These are phyloP conservation scores for Melipona quadrifasciata DNA, from an alignment of 1,140 invertebrate genomes.

Conservation along the genomic window DNA sequence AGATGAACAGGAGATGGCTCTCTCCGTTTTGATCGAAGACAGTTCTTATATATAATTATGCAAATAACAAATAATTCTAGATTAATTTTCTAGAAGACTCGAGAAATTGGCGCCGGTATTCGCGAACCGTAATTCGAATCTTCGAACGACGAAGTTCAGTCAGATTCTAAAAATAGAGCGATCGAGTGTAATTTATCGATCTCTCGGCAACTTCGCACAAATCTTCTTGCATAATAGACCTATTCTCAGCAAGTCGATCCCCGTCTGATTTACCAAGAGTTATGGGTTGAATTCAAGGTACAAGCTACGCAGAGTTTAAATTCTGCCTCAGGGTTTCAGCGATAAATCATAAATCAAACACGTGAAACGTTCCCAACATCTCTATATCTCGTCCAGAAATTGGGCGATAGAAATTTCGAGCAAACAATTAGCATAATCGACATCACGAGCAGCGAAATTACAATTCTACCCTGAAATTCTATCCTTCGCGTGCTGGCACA, in stretches of 20 bases:
- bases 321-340: too few species aligned
- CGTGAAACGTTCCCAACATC: neutral
- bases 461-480: neutral
- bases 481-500: too few species aligned
- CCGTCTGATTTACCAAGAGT: neutral
- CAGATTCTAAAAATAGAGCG: neutral
- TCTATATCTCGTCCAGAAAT: neutral
- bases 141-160: neutral
- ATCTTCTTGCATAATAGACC: too few species aligned
- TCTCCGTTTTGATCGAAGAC: too few species aligned
- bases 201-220: neutral
- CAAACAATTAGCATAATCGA: neutral
- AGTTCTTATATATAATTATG: too few species aligned
- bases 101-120: neutral
- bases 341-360: neutral
- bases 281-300: neutral
- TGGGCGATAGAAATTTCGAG: neutral
- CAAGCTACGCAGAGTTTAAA: neutral
- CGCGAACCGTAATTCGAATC: neutral
- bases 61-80: too few species aligned
- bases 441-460: neutral
- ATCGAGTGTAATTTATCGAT: neutral
- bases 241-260: too few species aligned
- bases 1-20: too few species aligned
- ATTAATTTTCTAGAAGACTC: neutral